A percentile compares a stretch with the other conserved stretches of the same genome.
Evolutionary conservation across 2,113 vertebrate genomes (phyloP).

Genomic region (Tenrec ecaudatus): DNA sequence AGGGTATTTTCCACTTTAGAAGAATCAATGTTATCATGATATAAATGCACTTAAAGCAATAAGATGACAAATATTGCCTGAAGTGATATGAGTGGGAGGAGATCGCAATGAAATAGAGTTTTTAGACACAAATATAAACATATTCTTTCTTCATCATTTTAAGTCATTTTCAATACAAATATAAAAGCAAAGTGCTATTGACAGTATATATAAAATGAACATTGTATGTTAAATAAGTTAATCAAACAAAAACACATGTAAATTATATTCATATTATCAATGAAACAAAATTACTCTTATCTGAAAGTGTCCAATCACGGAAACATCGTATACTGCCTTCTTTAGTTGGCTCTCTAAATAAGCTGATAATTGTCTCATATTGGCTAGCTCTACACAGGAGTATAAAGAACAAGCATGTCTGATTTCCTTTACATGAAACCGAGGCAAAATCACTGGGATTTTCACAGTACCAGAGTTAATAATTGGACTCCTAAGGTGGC

Average conservation of each 20-base stretch:
- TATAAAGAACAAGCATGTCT: neutral
- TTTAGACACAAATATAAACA: constrained; percentile 44
- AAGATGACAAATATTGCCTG: constrained; percentile 3
- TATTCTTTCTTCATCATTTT: neutral
- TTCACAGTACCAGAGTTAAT: rapidly evolving
- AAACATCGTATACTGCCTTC: neutral
- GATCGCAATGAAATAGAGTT: neutral
- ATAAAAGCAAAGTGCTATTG: constrained; percentile 5
- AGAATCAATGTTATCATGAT: neutral
- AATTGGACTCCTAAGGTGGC: neutral
- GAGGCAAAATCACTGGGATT: too few species aligned
- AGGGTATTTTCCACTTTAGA: neutral
- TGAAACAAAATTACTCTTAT: neutral
- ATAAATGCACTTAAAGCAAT: rapidly evolving
- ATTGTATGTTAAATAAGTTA: neutral
- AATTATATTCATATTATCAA: neutral
- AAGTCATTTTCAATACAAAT: constrained; percentile 1
- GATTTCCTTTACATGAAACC: neutral
- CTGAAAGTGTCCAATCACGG: neutral
- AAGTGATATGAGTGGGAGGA: neutral
- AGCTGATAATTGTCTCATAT: neutral
- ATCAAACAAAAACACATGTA: neutral
- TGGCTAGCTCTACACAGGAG: neutral
- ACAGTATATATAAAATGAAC: neutral
- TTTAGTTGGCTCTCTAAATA: neutral